phyloP scores from a whole-genome alignment of 53 echinoderm and acorn worm genomes.

The Temnopleurus reevesii region DNA sequence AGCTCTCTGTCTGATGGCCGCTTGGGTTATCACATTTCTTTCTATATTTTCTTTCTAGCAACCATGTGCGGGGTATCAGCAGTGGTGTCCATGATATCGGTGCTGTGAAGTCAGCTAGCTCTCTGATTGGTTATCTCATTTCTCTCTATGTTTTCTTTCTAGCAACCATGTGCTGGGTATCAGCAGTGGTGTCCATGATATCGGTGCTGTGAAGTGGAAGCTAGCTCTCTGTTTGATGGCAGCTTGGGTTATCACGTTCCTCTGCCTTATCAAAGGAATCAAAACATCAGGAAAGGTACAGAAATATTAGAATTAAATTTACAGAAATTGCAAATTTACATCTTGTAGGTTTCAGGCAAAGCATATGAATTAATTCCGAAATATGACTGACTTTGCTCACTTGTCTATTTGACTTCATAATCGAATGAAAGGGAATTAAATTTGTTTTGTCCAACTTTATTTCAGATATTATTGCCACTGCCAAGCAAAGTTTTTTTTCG shows the following conservation, averaged over 20 bases:
- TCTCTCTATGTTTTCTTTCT: conserved; percentile 37
- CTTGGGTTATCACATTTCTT: conserved; percentile 77
- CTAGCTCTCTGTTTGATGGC: conserved; percentile 69
- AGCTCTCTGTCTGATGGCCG: conserved; percentile 69
- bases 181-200: conserved; percentile 65
- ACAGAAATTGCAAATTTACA: too few relatives aligned
- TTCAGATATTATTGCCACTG: too few relatives aligned
- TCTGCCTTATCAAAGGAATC: conserved; percentile 79
- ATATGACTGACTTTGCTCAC: too few relatives aligned
- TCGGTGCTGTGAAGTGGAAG: conserved; percentile 76
- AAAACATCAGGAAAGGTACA: conserved; percentile 91
- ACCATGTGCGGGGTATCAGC: conserved; percentile 68
- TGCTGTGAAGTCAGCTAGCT: conserved; percentile 67
- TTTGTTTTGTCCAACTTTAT: too few relatives aligned
- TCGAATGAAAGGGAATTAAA: too few relatives aligned
- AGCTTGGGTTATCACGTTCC: conserved; percentile 78
- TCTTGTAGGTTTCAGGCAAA: too few relatives aligned
- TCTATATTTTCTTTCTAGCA: conserved; percentile 59
- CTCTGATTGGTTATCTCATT: conserved; percentile 77
- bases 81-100: conserved; percentile 72
- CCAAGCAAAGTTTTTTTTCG: too few relatives aligned
- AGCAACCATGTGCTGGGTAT: conserved; percentile 76
- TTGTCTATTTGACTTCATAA: too few relatives aligned
- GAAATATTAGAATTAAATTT: too few relatives aligned
- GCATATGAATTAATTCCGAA: too few relatives aligned